Conservation (phyloP, 2,888 invertebrate genomes). For the Odontomyia ornata region DNA sequence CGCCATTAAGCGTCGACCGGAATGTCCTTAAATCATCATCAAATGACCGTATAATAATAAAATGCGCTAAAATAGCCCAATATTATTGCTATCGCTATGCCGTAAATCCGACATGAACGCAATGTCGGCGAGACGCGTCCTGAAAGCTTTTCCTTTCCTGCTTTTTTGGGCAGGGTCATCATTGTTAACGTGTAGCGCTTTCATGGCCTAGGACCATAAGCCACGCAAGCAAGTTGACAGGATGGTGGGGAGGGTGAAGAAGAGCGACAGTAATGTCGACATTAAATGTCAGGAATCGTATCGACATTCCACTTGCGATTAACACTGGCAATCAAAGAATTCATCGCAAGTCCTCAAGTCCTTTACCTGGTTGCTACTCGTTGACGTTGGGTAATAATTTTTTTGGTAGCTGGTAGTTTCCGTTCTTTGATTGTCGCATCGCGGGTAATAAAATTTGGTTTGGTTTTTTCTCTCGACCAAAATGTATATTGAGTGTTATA, state of each 20-base stretch:
- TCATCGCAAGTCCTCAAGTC: background rate
- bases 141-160: background rate
- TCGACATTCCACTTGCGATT: slow-evolving; percentile 31
- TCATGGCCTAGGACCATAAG: background rate
- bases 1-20: slow-evolving; percentile 17
- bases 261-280: background rate
- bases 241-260: background rate
- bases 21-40: slow-evolving; percentile 42
- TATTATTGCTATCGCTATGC: slow-evolving; percentile 27
- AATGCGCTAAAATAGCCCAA: slow-evolving; percentile 33
- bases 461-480: background rate
- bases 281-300: slow-evolving; percentile 22
- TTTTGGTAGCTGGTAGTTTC: background rate
- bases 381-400: background rate
- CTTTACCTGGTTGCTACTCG: background rate
- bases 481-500: background rate
- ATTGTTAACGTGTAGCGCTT: background rate
- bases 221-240: background rate
- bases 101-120: slow-evolving; percentile 24
- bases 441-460: slow-evolving; percentile 7
- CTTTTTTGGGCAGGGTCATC: background rate
- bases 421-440: background rate
- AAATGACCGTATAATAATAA: slow-evolving; percentile 43
- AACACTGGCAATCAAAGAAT: slow-evolving; percentile 29
- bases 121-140: background rate